Base-by-base conservation (phyloP, 2,113 vertebrate species). In the Ia io region DNA sequence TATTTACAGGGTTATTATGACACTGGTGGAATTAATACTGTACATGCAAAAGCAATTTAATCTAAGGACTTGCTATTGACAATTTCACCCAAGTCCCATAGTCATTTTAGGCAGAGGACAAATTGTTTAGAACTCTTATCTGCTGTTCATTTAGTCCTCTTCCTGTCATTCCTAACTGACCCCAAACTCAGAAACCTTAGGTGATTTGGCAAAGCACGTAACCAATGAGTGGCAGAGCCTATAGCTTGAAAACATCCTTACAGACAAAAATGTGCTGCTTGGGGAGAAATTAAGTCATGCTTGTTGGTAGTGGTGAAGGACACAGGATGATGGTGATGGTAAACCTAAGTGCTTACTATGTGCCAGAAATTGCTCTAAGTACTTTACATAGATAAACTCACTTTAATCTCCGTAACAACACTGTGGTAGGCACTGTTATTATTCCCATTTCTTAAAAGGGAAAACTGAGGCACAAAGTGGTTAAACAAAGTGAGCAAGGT, bases 11-110 rank as follows among this genome's bases (percentile, higher is more conserved):
- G 16, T 35, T 84, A 74, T 82, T 42, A 63, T 51, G 42, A 47
- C 63, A 67, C 84, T n/a, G n/a, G 59, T 51, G 67, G 56, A 30
- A 47, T 61, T 37, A 87, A 90, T 86, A 32, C 61, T 63, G 28
- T 63, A 61, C 35, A 70, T 16, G 25, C 28, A 42, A 94, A 87
- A 85, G 73, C 18, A 90, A 82, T 96, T 90, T 91, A 76, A 95
- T 92, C 71, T 92, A 82, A 77, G 59, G 28, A 12, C 23, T 30
- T 6, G 2, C 76, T 84, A 37, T 25, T 70, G 74, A 80, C 53
- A 40, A 10, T 70, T 89, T 87, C 17, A 2, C 47, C 9, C 20
- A 47, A 67, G 9, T 56, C 16, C 35, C 32, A 16, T 23, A 51
- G 84, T 28, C 94, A 25, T 93, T 88, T 79, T 32, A 49, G 59